Conservation (phyloP, 2,888 invertebrate species). For the Lapara coniferarum region DNA sequence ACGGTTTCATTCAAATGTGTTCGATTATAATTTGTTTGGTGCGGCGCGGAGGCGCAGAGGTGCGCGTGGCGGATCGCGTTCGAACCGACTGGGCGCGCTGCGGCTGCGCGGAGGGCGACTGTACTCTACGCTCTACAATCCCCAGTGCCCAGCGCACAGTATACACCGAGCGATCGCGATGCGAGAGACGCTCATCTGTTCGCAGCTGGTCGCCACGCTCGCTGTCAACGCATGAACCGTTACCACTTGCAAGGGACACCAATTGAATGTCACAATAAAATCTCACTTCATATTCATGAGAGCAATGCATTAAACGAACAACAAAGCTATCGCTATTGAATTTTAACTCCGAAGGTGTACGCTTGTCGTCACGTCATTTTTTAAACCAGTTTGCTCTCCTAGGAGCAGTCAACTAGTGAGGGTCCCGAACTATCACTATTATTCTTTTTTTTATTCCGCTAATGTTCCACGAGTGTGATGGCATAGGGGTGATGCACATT, state of each 20-base stretch:
- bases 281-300: constrained; percentile 56
- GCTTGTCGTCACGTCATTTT: constrained; percentile 51
- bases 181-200: constrained; percentile 60
- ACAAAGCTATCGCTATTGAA: constrained; percentile 46
- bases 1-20: constrained; percentile 63
- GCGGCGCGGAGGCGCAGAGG: constrained; percentile 54
- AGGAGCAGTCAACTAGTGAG: constrained; percentile 40
- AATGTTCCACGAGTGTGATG: constrained; percentile 37
- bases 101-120: constrained; percentile 55
- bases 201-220: constrained; percentile 58
- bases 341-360: constrained; percentile 40
- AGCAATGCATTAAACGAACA: constrained; percentile 42
- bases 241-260: constrained; percentile 55
- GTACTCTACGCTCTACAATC: constrained; percentile 29
- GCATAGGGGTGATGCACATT: constrained; percentile 36
- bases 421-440: constrained; percentile 40
- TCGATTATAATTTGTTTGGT: constrained; percentile 56
- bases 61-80: constrained; percentile 76
- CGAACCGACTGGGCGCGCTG: constrained; percentile 61
- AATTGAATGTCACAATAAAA: constrained; percentile 55
- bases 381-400: constrained; percentile 55
- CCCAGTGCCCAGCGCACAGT: constrained; percentile 2
- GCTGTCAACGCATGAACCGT: constrained; percentile 56
- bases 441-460: constrained; percentile 38
- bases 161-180: constrained; percentile 27